These are phyloP conservation scores for Cephalopholis sonnerati DNA, from an alignment of 2,113 vertebrate species.

Conservation along the genomic window DNA sequence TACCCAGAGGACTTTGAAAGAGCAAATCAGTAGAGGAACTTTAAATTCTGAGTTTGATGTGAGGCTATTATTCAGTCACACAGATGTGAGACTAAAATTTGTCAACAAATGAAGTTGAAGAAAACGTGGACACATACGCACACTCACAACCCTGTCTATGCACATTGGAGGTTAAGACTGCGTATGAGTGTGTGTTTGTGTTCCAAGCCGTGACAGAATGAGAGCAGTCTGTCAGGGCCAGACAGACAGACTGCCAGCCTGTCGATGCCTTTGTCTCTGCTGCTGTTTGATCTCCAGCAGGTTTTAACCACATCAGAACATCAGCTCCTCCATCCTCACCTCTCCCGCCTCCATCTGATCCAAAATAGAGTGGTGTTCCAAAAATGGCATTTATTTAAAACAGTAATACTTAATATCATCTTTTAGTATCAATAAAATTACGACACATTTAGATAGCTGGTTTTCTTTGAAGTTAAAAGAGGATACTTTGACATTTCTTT, in stretches of 20 bases:
- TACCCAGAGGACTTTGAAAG: neutral
- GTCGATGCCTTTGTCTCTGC: conserved; percentile 11
- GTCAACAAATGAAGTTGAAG: neutral
- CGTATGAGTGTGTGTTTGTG: neutral
- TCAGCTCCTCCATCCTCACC: conserved; percentile 19
- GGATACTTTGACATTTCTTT: neutral
- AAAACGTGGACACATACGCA: neutral
- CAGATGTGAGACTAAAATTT: neutral
- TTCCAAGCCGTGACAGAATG: conserved; percentile 59
- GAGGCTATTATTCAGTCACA: neutral
- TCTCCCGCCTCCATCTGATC: conserved; percentile 10
- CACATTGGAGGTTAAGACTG: neutral
- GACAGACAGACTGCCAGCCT: conserved; percentile 28
- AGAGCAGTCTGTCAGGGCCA: conserved; percentile 49
- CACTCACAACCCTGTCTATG: neutral
- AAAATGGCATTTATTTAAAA: conserved; percentile 12
- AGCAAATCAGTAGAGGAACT: neutral
- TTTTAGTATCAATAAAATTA: neutral
- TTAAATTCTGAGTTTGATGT: neutral
- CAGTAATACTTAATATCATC: neutral
- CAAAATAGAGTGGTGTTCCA: conserved; percentile 18
- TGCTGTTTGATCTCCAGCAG: conserved; percentile 47
- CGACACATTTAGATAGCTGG: neutral
- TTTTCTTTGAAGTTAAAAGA: neutral
- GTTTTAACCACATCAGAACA: conserved; percentile 23